Base-by-base conservation (phyloP, 2,888 invertebrate species). In the Spilosoma lubricipeda region DNA sequence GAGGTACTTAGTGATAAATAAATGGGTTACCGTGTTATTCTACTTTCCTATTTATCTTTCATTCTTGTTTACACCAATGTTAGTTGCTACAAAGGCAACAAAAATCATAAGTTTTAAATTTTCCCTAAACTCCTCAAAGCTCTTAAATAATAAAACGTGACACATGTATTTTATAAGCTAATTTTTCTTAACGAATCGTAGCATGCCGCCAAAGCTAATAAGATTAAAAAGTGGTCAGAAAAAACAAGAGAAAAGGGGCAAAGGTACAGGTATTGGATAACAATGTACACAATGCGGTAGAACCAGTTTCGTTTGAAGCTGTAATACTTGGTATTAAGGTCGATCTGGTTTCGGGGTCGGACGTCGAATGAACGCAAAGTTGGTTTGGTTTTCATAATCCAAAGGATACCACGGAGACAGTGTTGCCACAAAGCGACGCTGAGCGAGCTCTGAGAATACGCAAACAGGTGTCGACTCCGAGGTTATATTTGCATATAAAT, bases 401-500 rank as follows among this genome's bases (percentile, higher is more conserved):
- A 90, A 92, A 93, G 94, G 93, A 93, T 92, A 91, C 89, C 86
- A 86, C 91, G 89, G 92, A 93, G 91, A 93, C 94, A 91, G 90
- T 90, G 92, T 91, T 90, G 91, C 93, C 93, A 91, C 93, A 93
- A 92, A 91, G 92, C 93, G 91, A 90, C 89, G 90, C 90, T 30
- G 30, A 88, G 89, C 89, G 91, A 92, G 89, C 90, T 94, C 87
- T 86, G 92, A 94, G 95, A 95, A 95, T 95, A 95, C 95, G 94
- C 95, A 95, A 95, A 95, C 95, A 95, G 95, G 95, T 95, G 95
- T 95, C 93, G 95, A 91, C 93, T 94, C 90, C 92, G 95, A 94
- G 94, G 95, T 92, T 95, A 93, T 95, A 95, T 95, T 95, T 95
- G 95, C 95, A 95, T 95, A 95, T 95, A 95, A 95, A 95, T 95